A percentile compares a stretch with the other conserved stretches of the same genome.
Conservation (phyloP, 2,113 vertebrate species). For the Pterophyllum scalare region DNA sequence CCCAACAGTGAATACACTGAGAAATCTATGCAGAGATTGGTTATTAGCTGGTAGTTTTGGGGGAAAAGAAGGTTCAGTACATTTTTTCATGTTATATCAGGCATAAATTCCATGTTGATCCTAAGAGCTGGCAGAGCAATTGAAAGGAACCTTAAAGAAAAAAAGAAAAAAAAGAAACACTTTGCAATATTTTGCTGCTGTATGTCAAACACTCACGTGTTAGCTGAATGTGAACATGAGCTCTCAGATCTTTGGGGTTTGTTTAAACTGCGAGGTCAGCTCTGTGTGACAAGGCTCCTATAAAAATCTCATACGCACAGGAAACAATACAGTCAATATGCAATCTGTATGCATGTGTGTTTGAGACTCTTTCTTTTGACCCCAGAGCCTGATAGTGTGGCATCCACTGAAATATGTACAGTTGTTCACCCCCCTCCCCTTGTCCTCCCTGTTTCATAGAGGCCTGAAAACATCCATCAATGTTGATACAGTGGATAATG, state of each 20-base stretch:
- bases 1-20: constrained; percentile 56
- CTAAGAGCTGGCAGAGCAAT: constrained; percentile 28
- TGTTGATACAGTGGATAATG: constrained; percentile 63
- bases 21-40: constrained; percentile 74
- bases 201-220: constrained; percentile 16
- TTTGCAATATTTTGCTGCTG: constrained; percentile 46
- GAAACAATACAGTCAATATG: constrained; percentile 68
- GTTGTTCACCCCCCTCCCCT: not conserved
- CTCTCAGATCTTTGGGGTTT: constrained; percentile 28
- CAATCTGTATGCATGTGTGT: constrained; percentile 72
- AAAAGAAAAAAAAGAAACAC: not conserved
- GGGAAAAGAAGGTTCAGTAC: constrained; percentile 8
- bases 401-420: constrained; percentile 66
- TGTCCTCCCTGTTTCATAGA: constrained; percentile 45
- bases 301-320: constrained; percentile 15
- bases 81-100: constrained; percentile 24
- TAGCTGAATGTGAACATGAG: constrained; percentile 43
- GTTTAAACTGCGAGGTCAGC: constrained; percentile 53
- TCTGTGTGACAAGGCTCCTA: constrained; percentile 24
- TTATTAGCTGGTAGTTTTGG: constrained; percentile 25
- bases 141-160: constrained; percentile 30
- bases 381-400: constrained; percentile 60
- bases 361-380: constrained; percentile 37
- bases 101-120: constrained; percentile 10
- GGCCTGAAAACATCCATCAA: constrained; percentile 71